These are phyloP conservation scores for Gymnocheta viridis DNA, from an alignment of 2,888 invertebrate genomes.

Conservation along the genomic window DNA sequence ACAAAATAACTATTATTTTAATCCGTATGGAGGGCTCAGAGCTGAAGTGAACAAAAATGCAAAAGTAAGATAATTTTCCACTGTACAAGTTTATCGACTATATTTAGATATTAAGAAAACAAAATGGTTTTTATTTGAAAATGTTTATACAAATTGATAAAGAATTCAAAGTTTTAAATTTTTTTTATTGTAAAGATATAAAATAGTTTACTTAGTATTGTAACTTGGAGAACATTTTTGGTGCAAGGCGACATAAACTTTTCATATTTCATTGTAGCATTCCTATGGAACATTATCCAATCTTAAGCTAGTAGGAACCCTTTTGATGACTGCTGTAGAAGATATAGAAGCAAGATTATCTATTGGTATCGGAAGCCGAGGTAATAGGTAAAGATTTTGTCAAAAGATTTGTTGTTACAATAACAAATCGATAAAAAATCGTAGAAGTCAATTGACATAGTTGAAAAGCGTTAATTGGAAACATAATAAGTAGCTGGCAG, in stretches of 20 bases:
- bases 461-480: too few relatives aligned
- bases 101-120: not conserved
- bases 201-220: conserved; percentile 7
- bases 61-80: conserved; percentile 13
- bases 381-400: too few relatives aligned
- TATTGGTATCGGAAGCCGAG: too few relatives aligned
- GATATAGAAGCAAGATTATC: too few relatives aligned
- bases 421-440: too few relatives aligned
- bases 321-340: conserved; percentile 12
- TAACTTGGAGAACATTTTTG: conserved; percentile 19
- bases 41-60: too few relatives aligned
- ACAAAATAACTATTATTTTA: too few relatives aligned
- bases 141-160: not conserved
- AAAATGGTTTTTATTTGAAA: not conserved
- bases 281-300: conserved; percentile 9
- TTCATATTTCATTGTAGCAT: conserved; percentile 15
- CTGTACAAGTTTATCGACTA: not conserved
- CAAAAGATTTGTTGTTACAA: too few relatives aligned
- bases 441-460: too few relatives aligned
- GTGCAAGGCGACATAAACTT: conserved; percentile 20
- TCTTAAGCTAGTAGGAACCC: conserved; percentile 2
- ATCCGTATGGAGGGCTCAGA: too few relatives aligned
- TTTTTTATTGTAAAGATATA: too few relatives aligned
- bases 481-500: too few relatives aligned
- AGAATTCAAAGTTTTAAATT: not conserved